Evolutionary conservation across 2,113 vertebrate genomes (phyloP), one percentile per base, ranked within the genome.

Genomic region (Melierax canorus): DNA sequence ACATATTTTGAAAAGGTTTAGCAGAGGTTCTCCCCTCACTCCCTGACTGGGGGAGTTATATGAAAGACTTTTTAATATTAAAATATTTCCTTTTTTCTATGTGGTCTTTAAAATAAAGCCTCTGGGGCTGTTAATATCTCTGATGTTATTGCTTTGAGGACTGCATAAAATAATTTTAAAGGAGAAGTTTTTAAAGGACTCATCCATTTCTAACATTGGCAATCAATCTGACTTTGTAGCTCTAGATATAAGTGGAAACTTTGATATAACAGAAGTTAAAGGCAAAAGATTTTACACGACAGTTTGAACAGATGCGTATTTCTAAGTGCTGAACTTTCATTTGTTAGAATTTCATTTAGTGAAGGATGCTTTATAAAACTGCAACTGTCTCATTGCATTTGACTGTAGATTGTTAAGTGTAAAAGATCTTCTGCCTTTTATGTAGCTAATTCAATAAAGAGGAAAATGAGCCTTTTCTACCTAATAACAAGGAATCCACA

Each of bases 61-160:
- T 92, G 86, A 95, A 96, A 92, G 69, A 51, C 78, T 94, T 94
- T 34, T 96, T 90, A 92, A 92, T 96, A 95, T 95, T 97, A 92
- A 97, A 97, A 94, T 91, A 95, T 96, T 96, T 96, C 78, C 67
- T 95, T 95, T 96, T 94, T 97, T 91, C 94, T 92, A 76, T 88
- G 77, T 69, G 62, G 81, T 90, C 87, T 96, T 96, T 94, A 95
- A 95, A 95, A 95, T 90, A 86, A 97, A 96, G 75, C 92, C 89
- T 95, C 88, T 91, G 81, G 62, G 63, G 71, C 93, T 96, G 89
- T 86, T 95, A 96, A 94, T 95, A 92, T 93, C 77, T 92, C 91
- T 96, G 95, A 91, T 95, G 67, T 90, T 96, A 79, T 6, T 88
- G 87, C 96, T 97, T 96, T 96, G 91, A 97, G 94, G 91, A 69